Evolutionary conservation across 2,888 invertebrate genomes (phyloP), one percentile per base, ranked within the genome.

Genomic region (Cosmia trapezina): DNA sequence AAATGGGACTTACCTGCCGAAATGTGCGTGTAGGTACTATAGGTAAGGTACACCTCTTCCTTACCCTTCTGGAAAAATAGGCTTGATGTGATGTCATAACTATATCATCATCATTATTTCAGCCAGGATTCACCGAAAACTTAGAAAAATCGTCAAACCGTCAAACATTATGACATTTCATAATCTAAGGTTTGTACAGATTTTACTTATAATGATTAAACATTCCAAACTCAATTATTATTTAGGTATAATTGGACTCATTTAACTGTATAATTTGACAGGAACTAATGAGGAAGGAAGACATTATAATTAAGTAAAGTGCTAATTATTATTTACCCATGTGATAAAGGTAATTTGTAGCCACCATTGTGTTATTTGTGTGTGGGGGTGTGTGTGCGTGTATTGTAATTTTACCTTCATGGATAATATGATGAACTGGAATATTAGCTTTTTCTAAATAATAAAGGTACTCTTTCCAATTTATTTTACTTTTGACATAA

Each of bases 221-320:
- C 17, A n/a, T n/a, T 28, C 7, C 19, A 33, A 62, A 33, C 19
- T 22, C 8, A 56, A 56, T 45, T 62, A 33, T 62, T 56, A 12
- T 22, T 68, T 33, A n/a, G n/a, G n/a, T n/a, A 22, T 22, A 61
- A 56, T 73, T 73, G 8, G 28, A 14, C 19, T 49, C 59, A 12
- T 76, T 59, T 28, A n/a, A 47, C 7, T 47, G 12, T 49, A 19
- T 28, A 37, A 62, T 51, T 45, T 45, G 28, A 47, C 8, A 53
- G 41, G 2, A 62, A 28, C 6, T 33, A 33, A 67, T 49, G 33
- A 63, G 62, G 57, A 78, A 78, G 62, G 47, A 78, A 57, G 12
- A 43, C 6, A 7, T 28, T 17, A 19, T 69, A 28, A 57, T 49
- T 62, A 17, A 49, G 17, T 56, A 22, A 33, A 49, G 4, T 43